Evolutionary conservation across 2,113 vertebrate genomes (phyloP).

Genomic region (Ranitomeya imitator): DNA sequence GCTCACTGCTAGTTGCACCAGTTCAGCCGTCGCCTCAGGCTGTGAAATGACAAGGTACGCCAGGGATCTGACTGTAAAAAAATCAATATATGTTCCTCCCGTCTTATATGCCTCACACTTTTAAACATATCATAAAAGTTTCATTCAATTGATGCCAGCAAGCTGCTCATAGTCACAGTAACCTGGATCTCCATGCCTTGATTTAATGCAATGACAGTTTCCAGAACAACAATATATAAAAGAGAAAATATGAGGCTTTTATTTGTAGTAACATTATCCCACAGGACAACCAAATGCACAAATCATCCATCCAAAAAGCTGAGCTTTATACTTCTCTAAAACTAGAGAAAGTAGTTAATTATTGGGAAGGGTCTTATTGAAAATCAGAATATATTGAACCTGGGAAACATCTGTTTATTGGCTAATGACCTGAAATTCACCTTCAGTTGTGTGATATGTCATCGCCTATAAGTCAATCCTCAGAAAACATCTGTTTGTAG

Average conservation of each 20-base stretch:
- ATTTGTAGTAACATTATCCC: background rate
- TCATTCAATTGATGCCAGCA: background rate
- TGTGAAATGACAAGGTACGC: background rate
- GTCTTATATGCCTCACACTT: slow-evolving; percentile 3
- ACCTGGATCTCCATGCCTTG: background rate
- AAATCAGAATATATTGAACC: background rate
- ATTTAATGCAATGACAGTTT: slow-evolving; percentile 21
- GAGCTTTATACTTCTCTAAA: slow-evolving; percentile 8
- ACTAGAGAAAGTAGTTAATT: slow-evolving; percentile 17
- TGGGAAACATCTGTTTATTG: slow-evolving; percentile 56
- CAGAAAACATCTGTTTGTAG: slow-evolving; percentile 61
- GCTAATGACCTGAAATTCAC: background rate
- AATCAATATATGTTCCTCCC: background rate
- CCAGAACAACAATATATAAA: background rate
- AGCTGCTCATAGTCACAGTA: background rate
- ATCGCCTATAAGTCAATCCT: slow-evolving; percentile 46
- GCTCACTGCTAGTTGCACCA: background rate
- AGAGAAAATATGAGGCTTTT: slow-evolving; percentile 15
- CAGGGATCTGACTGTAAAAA: background rate
- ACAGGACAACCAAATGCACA: background rate
- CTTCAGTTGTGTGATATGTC: slow-evolving; percentile 55
- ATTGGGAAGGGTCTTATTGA: background rate
- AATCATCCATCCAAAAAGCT: background rate
- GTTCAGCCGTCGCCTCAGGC: background rate
- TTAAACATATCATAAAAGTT: slow-evolving; percentile 11